Conservation (phyloP, 2,113 vertebrate genomes). For the Rana temporaria region DNA sequence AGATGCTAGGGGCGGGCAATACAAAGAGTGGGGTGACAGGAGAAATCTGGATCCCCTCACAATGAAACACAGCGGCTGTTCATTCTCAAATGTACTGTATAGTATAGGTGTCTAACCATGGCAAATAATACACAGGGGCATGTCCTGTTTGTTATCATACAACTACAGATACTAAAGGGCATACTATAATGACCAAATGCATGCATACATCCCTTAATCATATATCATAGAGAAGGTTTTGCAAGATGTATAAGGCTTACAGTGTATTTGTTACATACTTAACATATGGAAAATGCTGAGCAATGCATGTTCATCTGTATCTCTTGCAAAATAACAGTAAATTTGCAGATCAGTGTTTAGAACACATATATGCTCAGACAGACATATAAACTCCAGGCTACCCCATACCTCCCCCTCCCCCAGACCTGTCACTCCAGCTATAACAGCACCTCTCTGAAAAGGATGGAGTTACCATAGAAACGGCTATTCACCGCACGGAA, state of each 20-base stretch:
- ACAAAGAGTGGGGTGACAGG: neutral
- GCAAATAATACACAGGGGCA: neutral
- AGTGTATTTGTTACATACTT: neutral
- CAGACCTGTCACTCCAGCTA: slow-evolving; percentile 69
- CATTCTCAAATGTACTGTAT: neutral
- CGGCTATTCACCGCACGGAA: slow-evolving; percentile 78
- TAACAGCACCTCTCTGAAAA: slow-evolving; percentile 75
- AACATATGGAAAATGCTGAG: neutral
- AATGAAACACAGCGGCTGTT: neutral
- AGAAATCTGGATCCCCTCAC: neutral
- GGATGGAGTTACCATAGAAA: slow-evolving; percentile 77
- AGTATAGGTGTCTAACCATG: neutral
- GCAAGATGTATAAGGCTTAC: neutral
- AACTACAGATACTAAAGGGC: neutral
- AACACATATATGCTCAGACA: slow-evolving; percentile 40
- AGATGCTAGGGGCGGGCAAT: neutral
- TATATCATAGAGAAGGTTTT: neutral
- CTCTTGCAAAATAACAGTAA: neutral
- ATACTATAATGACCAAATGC: neutral
- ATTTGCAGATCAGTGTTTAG: neutral
- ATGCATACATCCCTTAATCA: neutral
- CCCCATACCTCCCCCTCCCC: slow-evolving; percentile 61
- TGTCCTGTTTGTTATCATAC: neutral
- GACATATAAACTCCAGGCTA: slow-evolving; percentile 55
- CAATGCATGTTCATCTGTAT: neutral